A percentile compares a stretch with the other conserved stretches of the same genome.
Conservation (phyloP, 2,888 invertebrate genomes). For the Lobophora halterata region DNA sequence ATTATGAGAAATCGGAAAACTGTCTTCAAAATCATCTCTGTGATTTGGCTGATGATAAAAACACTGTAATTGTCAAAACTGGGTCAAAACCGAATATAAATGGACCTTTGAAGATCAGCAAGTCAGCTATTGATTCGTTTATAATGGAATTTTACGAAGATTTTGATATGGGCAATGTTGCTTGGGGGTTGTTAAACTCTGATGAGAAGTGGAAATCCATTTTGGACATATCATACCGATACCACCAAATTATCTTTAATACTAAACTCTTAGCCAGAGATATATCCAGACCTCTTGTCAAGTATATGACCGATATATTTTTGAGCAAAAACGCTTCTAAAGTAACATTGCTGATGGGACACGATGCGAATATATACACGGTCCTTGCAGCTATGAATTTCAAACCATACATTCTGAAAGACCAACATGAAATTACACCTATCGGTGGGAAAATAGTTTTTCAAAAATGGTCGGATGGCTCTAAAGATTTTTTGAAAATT, state of each 20-base stretch:
- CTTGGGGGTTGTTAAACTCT: conserved; percentile 55
- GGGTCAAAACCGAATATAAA: conserved; percentile 54
- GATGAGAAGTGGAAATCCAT: conserved; percentile 47
- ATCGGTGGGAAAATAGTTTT: conserved; percentile 67
- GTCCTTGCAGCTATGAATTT: conserved; percentile 52
- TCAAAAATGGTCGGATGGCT: conserved; percentile 57
- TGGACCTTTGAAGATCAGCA: conserved; percentile 65
- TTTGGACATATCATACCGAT: conserved; percentile 48
- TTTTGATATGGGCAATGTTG: conserved; percentile 50
- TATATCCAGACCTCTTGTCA: conserved; percentile 52
- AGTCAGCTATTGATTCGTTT: conserved; percentile 63
- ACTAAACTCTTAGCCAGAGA: conserved; percentile 58
- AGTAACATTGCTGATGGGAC: conserved; percentile 60
- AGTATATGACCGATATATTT: conserved; percentile 50
- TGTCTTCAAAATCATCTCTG: conserved; percentile 52
- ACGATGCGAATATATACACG: conserved; percentile 67
- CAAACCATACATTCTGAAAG: conserved; percentile 43
- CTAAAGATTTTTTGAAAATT: conserved; percentile 48
- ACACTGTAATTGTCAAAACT: conserved; percentile 40
- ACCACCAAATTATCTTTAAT: conserved; percentile 64
- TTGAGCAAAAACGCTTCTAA: conserved; percentile 40
- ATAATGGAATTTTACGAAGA: conserved; percentile 69
- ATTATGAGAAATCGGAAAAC: conserved; percentile 54
- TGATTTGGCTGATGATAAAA: conserved; percentile 49
- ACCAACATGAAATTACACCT: conserved; percentile 56